A percentile compares a stretch with the other conserved stretches of the same genome.
These are phyloP conservation scores for Andrena hattorfiana DNA, from an alignment of 2,888 invertebrate species.

Conservation along the genomic window DNA sequence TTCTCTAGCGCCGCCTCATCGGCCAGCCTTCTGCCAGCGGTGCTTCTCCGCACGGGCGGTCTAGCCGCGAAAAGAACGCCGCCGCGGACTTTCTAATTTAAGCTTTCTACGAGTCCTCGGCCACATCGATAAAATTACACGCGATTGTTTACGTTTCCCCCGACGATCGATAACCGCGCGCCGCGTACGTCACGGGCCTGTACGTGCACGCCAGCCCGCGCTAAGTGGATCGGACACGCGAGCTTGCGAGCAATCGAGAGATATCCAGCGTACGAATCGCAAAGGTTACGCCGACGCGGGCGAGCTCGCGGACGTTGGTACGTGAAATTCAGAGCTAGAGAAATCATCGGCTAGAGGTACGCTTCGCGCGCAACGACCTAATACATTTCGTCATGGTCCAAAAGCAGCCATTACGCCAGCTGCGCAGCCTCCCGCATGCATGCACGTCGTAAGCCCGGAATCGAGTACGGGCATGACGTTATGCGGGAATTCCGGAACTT, in stretches of 20 bases:
- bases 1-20: slow-evolving; percentile 9
- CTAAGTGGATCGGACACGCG: neutral
- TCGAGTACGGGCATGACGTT: slow-evolving; percentile 65
- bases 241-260: slow-evolving; percentile 18
- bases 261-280: neutral
- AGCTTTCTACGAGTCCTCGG: neutral
- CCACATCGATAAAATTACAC: neutral
- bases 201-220: neutral
- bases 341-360: neutral
- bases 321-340: too few relatives aligned
- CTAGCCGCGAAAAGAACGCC: neutral
- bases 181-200: slow-evolving; percentile 37
- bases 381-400: slow-evolving; percentile 52
- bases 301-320: neutral
- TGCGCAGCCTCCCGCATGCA: neutral
- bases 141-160: slow-evolving; percentile 17
- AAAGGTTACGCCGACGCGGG: neutral
- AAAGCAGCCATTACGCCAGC: slow-evolving; percentile 56
- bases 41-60: too few relatives aligned
- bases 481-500: slow-evolving; percentile 71
- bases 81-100: slow-evolving; percentile 4
- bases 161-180: slow-evolving; percentile 15
- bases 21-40: neutral
- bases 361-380: neutral
- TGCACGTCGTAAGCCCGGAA: slow-evolving; percentile 15